A percentile compares a stretch with the other conserved stretches of the same genome.
These are phyloP conservation scores for Cephus sareptanus DNA, from an alignment of 2,888 invertebrate genomes.

Conservation along the genomic window DNA sequence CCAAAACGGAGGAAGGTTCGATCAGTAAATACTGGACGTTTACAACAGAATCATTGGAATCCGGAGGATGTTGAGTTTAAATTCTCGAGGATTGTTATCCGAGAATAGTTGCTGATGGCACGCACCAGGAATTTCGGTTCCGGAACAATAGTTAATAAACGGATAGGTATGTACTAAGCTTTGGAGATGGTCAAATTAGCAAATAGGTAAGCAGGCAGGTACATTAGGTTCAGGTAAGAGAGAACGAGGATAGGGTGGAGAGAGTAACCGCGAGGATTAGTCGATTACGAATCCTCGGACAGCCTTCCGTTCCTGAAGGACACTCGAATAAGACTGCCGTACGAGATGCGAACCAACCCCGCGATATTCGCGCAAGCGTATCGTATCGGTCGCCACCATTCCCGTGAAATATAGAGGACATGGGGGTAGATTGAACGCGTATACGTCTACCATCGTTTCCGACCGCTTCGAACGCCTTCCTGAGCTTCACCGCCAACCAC, in stretches of 20 bases:
- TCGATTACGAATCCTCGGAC: not conserved
- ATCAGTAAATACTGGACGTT: not conserved
- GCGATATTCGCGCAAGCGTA: conserved; percentile 2
- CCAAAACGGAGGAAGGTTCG: not conserved
- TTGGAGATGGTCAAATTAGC: not conserved
- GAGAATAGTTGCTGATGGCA: not conserved
- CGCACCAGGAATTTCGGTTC: not conserved
- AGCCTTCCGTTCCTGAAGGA: not conserved
- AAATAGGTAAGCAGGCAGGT: not conserved
- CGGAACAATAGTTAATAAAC: not conserved
- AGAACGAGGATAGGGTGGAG: not conserved
- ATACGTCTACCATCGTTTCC: not conserved
- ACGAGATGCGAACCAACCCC: conserved; percentile 28
- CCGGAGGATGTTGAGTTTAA: not conserved
- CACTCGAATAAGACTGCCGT: conserved; percentile 37
- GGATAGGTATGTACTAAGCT: not conserved
- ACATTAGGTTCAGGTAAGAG: not conserved
- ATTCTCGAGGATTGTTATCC: not conserved
- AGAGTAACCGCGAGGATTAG: not conserved
- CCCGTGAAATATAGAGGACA: not conserved
- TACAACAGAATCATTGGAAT: not conserved
- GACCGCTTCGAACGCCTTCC: not conserved
- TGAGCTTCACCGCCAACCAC: not conserved
- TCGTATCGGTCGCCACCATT: not conserved
- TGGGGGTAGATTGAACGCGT: not conserved